Percentiles rank a stretch among this genome's conserved stretches.
These are phyloP conservation scores for Arrhopalites spinosus DNA, from an alignment of 2,888 invertebrate species.

Conservation along the genomic window DNA sequence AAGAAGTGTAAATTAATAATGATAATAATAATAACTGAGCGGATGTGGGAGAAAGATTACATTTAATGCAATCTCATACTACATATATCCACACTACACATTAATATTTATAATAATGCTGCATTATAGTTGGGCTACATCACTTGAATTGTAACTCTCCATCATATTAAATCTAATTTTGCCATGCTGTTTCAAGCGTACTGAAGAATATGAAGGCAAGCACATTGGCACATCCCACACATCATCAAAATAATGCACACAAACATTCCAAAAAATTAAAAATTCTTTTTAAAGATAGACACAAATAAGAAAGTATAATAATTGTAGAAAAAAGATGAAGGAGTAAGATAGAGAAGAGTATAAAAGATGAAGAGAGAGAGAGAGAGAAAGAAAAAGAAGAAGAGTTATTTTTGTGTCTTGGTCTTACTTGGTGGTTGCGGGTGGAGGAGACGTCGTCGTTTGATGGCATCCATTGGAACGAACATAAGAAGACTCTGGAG, in stretches of 20 bases:
- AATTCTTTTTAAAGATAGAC: not conserved
- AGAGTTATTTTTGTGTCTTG: constrained; percentile 14
- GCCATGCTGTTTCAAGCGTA: no score
- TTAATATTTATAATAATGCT: no score
- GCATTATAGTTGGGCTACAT: no score
- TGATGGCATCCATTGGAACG: constrained; percentile 45
- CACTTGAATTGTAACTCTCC: no score
- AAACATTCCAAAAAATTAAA: not conserved
- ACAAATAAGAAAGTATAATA: constrained; percentile 6
- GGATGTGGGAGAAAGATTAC: constrained; percentile 13
- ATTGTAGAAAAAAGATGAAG: constrained; percentile 3
- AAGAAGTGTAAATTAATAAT: constrained; percentile 24
- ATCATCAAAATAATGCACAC: not conserved
- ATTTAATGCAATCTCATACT: constrained; percentile 3
- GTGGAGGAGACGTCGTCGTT: constrained; percentile 51
- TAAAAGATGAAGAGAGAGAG: constrained; percentile 10
- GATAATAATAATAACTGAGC: constrained; percentile 24
- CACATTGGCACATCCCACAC: not conserved
- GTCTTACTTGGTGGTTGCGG: constrained; percentile 45
- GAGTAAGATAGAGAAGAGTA: not conserved
- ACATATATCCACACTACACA: not conserved
- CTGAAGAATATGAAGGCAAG: no score
- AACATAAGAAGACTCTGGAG: constrained; percentile 74
- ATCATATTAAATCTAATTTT: no score
- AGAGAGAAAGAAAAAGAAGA: constrained; percentile 20